Base-by-base conservation (phyloP, 2,797 vertebrate genomes). In the Oophaga sylvatica region DNA sequence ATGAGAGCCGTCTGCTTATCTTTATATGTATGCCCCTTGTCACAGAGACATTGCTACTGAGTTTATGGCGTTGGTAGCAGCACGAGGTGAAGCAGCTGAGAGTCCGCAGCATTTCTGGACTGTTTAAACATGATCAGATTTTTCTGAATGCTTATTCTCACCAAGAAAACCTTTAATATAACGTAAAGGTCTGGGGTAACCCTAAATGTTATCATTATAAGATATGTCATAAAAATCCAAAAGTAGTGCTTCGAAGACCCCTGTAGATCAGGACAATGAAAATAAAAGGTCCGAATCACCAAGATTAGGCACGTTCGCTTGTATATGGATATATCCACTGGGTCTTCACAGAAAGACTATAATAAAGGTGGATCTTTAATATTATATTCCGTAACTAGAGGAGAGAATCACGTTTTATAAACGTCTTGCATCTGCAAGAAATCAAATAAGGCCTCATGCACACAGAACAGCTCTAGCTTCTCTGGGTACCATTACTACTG, bases 81-180 rank as follows among this genome's bases (percentile, higher is more conserved):
- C 71, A 80, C 41, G 19, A 78, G 57, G 29, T 62, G 26, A 85
- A 71, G 53, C 10, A 41, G 57, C 62, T 45, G 22, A 45, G 26
- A 62, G 79, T 53, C 45, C 22, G 67, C 19, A 31, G 35, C 67
- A 81, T 87, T 73, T 16, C 67, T 60, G 78, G 5, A 48, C 35
- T 81, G 80, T 81, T 76, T 53, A 26, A 75, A 87, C 80, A 87
- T 76, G 86, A 82, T 82, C 16, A 48, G 16, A 81, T 60, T 56
- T 41, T 15, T 11, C 20, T 86, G 31, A 86, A 71, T 59, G 67
- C n/a, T 48, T 56, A 10, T 57, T 67, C 57, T 1, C 57, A 57
- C 4, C 16, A 83, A 35, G 4, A 57, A 65, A 35, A 19, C 41
- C 35, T 65, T 22, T 29, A 9, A 67, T 57, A 1, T 56, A 79